Evolutionary conservation across 2,113 vertebrate species (phyloP), one percentile per base, ranked within the genome.

Genomic region (Phalacrocorax pelagicus): DNA sequence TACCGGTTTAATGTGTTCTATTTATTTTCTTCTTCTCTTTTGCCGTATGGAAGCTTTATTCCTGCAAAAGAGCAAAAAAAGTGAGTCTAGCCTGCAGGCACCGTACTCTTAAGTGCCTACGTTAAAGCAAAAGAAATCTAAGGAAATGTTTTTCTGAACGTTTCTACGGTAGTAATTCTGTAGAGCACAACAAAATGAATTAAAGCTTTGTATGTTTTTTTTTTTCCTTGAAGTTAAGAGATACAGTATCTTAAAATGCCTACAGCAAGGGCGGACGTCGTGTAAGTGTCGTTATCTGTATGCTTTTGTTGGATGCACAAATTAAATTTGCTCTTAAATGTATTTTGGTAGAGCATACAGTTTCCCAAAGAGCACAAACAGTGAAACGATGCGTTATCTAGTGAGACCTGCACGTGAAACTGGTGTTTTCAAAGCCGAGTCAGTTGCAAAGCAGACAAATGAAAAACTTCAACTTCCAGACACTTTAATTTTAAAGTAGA

Each of bases 291-390:
- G 4, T 86, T 73, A 55, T 34, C 22, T 52, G 20, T 44, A 15
- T 30, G 47, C 40, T 69, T 58, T 70, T 69, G 11, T 79, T 65
- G 36, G 71, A 30, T 32, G 21, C 3, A 5, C 21, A 47, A 7
- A 30, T 70, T 22, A 36, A 81, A 69, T 36, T 84, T 74, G 11
- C 29, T 24, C 27, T 74, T 59, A 75, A 77, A 66, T 34, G 1
- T 26, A 5, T 52, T 84, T 81, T 59, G 55, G 71, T 61, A 47
- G 36, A 44, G 23, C 0, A 0, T 34, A 16, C 61, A 22, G 1
- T 74, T 79, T 42, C 26, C 65, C 9, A 0, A 55, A 34, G 40
- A 72, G 21, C 12, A 5, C 20, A n/a, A 44, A 36, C 5, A 11
- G n/a, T 38, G 29, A 62, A 65, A 10, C 11, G 3, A 36, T 54